phyloP scores from a whole-genome alignment of 2,888 invertebrate species.

The Cephus nigrinus region DNA sequence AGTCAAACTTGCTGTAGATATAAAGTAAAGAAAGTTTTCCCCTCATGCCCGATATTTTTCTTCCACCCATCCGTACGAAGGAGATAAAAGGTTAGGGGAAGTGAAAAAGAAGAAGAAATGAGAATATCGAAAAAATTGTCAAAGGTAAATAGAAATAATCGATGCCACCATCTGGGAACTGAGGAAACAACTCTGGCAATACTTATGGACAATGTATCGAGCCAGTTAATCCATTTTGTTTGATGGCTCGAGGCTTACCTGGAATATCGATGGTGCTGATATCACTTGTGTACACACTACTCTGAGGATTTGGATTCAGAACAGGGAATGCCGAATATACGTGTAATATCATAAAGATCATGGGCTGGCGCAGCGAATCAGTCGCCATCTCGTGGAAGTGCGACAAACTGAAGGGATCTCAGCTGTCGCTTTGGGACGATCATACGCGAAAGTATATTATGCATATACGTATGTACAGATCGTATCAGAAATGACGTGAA shows the following conservation, averaged over 20 bases:
- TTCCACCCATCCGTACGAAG: neutral
- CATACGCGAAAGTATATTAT: neutral
- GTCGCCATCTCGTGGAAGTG: neutral
- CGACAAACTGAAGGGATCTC: neutral
- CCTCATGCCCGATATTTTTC: neutral
- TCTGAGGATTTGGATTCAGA: neutral
- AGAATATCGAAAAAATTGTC: neutral
- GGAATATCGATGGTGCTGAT: neutral
- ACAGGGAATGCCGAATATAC: neutral
- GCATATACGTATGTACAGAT: neutral
- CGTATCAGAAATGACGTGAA: neutral
- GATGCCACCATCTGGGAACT: neutral
- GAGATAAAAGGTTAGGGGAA: neutral
- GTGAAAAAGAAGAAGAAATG: neutral
- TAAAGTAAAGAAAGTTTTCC: neutral
- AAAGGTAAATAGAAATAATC: neutral
- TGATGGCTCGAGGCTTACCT: neutral
- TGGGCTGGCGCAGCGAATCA: constrained; percentile 6
- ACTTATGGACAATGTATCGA: neutral
- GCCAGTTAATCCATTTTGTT: neutral
- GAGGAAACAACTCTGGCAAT: neutral
- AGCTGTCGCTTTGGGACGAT: neutral
- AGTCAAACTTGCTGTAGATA: neutral
- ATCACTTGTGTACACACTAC: neutral
- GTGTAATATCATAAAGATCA: neutral